A percentile compares a stretch with the other conserved stretches of the same genome.
Evolutionary conservation across 2,113 vertebrate genomes (phyloP).

Genomic region (Numenius arquata): DNA sequence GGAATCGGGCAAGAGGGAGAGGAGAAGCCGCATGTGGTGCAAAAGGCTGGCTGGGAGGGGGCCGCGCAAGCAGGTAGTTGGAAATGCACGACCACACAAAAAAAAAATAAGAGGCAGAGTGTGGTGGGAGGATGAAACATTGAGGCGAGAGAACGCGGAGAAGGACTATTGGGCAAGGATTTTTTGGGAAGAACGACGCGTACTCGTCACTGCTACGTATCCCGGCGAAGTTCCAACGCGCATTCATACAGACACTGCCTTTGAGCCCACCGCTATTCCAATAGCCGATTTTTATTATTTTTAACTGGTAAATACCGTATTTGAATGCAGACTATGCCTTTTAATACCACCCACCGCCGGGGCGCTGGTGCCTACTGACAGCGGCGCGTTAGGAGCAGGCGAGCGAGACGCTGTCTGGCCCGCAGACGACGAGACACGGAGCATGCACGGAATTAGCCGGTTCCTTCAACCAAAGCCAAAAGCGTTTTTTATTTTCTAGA

Average conservation of each 20-base stretch:
- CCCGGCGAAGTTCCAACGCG: rapidly evolving
- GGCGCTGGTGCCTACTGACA: not conserved
- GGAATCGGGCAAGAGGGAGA: not conserved
- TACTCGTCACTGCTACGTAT: not conserved
- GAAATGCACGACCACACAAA: not conserved
- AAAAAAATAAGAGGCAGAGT: not conserved
- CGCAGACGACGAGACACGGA: not conserved
- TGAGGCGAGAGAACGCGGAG: not conserved
- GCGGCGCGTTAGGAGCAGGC: not conserved
- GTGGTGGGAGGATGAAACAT: not conserved
- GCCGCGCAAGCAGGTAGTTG: not conserved
- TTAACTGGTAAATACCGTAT: rapidly evolving
- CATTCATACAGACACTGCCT: rapidly evolving
- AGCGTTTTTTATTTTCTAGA: not conserved
- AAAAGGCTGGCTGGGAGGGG: not conserved
- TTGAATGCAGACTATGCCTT: not conserved
- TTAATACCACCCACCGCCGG: not conserved
- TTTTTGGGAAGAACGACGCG: not conserved
- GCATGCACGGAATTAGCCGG: not conserved
- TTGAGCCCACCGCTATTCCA: rapidly evolving
- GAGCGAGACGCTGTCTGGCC: not conserved
- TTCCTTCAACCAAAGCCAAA: conserved; percentile 10
- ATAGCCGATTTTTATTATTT: not conserved
- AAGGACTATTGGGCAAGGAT: not conserved
- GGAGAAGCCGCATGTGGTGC: not conserved